Evolutionary conservation across 2,113 vertebrate species (phyloP).

Genomic region (Trachemys scripta): DNA sequence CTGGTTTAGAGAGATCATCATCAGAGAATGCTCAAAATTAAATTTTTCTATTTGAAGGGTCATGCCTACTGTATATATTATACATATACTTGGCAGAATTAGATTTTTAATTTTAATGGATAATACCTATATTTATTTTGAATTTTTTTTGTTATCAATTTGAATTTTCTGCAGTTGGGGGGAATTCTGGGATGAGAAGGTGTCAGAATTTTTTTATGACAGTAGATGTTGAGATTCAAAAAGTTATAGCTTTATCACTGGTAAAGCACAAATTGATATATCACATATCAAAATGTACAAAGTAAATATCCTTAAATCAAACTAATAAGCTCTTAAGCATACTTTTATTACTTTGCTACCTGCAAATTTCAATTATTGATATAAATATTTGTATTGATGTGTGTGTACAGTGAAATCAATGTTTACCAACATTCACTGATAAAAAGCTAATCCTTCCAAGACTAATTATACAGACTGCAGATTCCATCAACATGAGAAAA

Average conservation of each 20-base stretch:
- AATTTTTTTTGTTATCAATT: not conserved
- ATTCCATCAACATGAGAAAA: not conserved
- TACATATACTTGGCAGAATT: not conserved
- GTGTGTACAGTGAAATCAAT: not conserved
- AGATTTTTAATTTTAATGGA: not conserved
- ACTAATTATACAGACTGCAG: not conserved
- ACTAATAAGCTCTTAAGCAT: not conserved
- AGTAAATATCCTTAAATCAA: not conserved
- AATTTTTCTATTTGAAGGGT: not conserved
- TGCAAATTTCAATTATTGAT: not conserved
- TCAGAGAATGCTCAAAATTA: not conserved
- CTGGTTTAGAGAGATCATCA: too few relatives aligned
- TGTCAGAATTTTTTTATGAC: not conserved
- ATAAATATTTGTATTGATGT: not conserved
- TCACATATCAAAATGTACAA: not conserved
- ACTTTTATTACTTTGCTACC: not conserved
- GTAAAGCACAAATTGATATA: not conserved
- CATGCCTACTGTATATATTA: not conserved
- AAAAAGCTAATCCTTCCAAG: not conserved
- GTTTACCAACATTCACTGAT: not conserved
- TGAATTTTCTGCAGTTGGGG: not conserved
- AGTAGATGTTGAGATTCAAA: not conserved
- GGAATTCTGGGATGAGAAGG: not conserved
- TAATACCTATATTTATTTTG: not conserved
- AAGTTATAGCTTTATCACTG: not conserved